Base-by-base conservation (phyloP, 2,888 invertebrate genomes). In the Lepeophtheirus nordmannii region DNA sequence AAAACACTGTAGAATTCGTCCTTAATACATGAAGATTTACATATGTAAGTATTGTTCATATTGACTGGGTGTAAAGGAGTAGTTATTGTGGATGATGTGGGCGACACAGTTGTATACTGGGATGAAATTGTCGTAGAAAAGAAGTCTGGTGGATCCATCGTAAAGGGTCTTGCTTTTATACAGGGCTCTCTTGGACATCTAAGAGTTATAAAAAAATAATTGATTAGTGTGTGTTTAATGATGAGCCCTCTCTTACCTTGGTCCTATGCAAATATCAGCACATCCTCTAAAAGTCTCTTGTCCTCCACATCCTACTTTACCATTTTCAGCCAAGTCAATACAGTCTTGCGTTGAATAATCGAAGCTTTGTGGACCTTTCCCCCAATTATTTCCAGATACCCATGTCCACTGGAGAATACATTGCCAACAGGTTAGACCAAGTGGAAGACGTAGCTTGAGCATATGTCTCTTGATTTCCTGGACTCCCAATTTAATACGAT, bases 221-320 rank as follows among this genome's bases (percentile, higher is more conserved):
- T 30, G 30, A 30, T 30, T 30, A 30, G 7, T 30, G 7, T 12
- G 57, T 14, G 1, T 22, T 10, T 10, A 20, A 57, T 10, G 1
- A 57, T 11, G 57, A 22, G 2, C 2, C 7, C 40, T 11, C 60
- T 11, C 60, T 23, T 59, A 62, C 62, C 40, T n/a, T 9, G 62
- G 62, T 58, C 65, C 65, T 10, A 65, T 65, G 37, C 65, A 65
- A 38, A 65, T 40, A 58, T 65, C 65, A 14, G 65, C 23, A 17
- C 65, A 65, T 14, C 65, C 65, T 37, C 65, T 46, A 56, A 65
- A 65, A 10, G 65, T 65, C 58, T 65, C 65, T 38, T 65, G 65
- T 38, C 37, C 37, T 58, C 65, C 65, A 58, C 65, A 65, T 14
- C 65, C 65, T 37, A 58, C 11, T 37, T 65, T 65, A 12, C 65